These are phyloP conservation scores for Coregonus clupeaformis DNA, from an alignment of 2,113 vertebrate genomes.

Conservation along the genomic window DNA sequence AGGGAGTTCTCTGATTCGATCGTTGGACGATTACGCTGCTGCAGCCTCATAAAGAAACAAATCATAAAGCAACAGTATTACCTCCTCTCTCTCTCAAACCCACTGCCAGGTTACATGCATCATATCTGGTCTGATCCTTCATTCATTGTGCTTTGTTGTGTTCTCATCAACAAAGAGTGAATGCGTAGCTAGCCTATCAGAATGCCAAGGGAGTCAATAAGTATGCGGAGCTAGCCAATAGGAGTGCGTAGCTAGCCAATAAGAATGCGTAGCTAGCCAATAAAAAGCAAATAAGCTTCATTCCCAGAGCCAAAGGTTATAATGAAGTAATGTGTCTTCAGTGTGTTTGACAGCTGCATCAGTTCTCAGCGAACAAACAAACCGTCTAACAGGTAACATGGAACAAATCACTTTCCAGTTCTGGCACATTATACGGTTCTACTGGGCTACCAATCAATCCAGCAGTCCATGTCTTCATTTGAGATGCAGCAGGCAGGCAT, in stretches of 20 bases:
- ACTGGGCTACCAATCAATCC: slow-evolving; percentile 34
- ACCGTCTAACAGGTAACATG: slow-evolving; percentile 31
- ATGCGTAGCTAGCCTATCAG: too few relatives aligned
- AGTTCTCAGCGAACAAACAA: slow-evolving; percentile 30
- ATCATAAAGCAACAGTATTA: neutral
- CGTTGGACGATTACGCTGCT: neutral
- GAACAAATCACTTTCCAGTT: slow-evolving; percentile 13
- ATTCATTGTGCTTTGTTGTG: neutral
- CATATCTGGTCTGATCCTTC: neutral
- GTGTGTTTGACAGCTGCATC: slow-evolving; percentile 46
- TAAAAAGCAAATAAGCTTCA: too few relatives aligned
- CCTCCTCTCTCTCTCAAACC: neutral
- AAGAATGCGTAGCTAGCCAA: too few relatives aligned
- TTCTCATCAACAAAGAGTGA: neutral
- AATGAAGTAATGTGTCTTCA: too few relatives aligned
- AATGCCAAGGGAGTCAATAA: too few relatives aligned
- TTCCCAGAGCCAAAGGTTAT: too few relatives aligned
- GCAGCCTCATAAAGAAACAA: neutral
- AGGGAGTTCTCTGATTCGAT: neutral
- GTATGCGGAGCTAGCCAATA: too few relatives aligned
- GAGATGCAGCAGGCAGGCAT: slow-evolving; percentile 15
- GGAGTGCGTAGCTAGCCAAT: too few relatives aligned
- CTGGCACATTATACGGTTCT: slow-evolving; percentile 11
- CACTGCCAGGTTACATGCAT: neutral
- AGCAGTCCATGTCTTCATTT: slow-evolving; percentile 35